Evolutionary conservation across 2,113 vertebrate species (phyloP).

Genomic region (Syrrhaptes paradoxus): DNA sequence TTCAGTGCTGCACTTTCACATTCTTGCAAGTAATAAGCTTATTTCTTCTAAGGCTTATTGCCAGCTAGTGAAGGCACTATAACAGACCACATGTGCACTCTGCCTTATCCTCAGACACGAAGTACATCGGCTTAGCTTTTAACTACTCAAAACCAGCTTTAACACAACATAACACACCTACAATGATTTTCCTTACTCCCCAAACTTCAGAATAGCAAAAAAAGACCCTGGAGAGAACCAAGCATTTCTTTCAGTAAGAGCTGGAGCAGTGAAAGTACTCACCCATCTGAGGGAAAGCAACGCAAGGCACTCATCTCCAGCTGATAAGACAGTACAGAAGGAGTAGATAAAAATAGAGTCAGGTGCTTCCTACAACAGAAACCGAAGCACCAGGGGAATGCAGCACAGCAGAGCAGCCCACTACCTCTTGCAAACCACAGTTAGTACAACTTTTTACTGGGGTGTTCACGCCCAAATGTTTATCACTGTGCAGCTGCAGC

Average conservation of each 20-base stretch:
- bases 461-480: not conserved
- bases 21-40: not conserved
- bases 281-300: not conserved
- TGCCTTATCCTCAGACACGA: not conserved
- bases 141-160: not conserved
- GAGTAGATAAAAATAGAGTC: constrained; percentile 10
- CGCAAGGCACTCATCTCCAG: not conserved
- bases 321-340: not conserved
- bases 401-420: not conserved
- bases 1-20: not conserved
- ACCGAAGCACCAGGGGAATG: not conserved
- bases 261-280: not conserved
- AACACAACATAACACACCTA: not conserved
- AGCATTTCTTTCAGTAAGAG: not conserved
- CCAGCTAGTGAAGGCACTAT: not conserved
- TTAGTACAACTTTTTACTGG: not conserved
- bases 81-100: not conserved
- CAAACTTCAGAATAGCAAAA: not conserved
- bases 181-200: not conserved
- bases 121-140: not conserved
- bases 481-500: not conserved
- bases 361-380: constrained; percentile 50
- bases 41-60: not conserved
- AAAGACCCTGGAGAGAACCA: not conserved
- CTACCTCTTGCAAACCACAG: not conserved